phyloP scores from a whole-genome alignment of 1,140 invertebrate species.

The Drosophila ficusphila region DNA sequence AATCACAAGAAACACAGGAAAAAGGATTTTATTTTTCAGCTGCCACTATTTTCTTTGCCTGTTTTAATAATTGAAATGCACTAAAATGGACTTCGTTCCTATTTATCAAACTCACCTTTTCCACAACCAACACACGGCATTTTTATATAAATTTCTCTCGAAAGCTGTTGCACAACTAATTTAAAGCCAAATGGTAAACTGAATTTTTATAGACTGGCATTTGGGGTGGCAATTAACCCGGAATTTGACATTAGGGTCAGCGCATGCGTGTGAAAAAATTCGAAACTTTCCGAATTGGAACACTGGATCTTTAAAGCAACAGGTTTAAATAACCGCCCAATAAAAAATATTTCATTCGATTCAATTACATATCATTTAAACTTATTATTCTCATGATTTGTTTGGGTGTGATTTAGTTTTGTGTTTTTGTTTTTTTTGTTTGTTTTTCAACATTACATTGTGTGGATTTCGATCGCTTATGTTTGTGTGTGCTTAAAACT shows the following conservation, averaged over 20 bases:
- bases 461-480: conserved; percentile 59
- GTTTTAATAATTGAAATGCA: no score
- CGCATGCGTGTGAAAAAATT: conserved; percentile 36
- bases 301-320: conserved; percentile 2
- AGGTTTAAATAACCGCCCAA: background rate
- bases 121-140: conserved; percentile 77
- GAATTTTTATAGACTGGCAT: background rate
- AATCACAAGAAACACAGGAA: conserved; percentile 17
- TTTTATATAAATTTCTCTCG: conserved; percentile 7
- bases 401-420: conserved; percentile 47
- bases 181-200: background rate
- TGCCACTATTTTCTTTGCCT: no score
- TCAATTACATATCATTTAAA: conserved; percentile 52
- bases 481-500: conserved; percentile 49
- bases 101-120: conserved; percentile 50
- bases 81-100: no score
- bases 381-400: conserved; percentile 60
- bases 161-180: background rate
- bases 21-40: no score
- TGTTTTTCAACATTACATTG: conserved; percentile 68
- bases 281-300: conserved; percentile 5
- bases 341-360: background rate
- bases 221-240: background rate
- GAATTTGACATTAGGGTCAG: conserved; percentile 10
- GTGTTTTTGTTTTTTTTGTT: conserved; percentile 29